These are phyloP conservation scores for Falco punctatus DNA, from an alignment of 2,113 vertebrate genomes.

Conservation along the genomic window DNA sequence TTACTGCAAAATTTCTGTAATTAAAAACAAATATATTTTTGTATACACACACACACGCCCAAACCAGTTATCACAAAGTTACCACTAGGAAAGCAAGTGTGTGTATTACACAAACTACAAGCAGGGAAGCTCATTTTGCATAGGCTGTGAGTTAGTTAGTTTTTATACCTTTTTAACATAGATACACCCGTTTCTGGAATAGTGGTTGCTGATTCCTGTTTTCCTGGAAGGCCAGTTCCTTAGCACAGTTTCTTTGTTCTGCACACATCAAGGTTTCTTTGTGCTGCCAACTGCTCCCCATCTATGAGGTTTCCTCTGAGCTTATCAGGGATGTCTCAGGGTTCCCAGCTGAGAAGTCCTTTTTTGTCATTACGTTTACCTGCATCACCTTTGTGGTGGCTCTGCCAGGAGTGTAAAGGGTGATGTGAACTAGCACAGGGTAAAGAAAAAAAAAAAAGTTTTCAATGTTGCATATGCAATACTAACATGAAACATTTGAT, in stretches of 20 bases:
- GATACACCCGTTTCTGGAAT: background rate
- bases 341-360: background rate
- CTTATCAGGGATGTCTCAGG: background rate
- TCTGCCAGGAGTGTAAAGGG: background rate
- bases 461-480: background rate
- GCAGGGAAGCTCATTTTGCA: background rate
- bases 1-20: background rate
- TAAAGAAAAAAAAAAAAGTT: background rate
- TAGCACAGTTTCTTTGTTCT: background rate
- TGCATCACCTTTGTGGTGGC: background rate
- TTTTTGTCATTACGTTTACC: background rate
- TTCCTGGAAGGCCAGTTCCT: background rate
- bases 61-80: background rate
- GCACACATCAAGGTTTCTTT: background rate
- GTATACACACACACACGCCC: too few species aligned
- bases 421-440: background rate
- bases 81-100: background rate
- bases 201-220: background rate
- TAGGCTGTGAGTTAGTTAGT: background rate
- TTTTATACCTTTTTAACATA: background rate
- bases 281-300: background rate
- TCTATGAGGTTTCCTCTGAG: background rate
- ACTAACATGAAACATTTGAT: background rate
- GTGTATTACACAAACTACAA: background rate
- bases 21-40: background rate